These are phyloP conservation scores for Amiota communis DNA, from an alignment of 2,888 invertebrate species.

Conservation along the genomic window DNA sequence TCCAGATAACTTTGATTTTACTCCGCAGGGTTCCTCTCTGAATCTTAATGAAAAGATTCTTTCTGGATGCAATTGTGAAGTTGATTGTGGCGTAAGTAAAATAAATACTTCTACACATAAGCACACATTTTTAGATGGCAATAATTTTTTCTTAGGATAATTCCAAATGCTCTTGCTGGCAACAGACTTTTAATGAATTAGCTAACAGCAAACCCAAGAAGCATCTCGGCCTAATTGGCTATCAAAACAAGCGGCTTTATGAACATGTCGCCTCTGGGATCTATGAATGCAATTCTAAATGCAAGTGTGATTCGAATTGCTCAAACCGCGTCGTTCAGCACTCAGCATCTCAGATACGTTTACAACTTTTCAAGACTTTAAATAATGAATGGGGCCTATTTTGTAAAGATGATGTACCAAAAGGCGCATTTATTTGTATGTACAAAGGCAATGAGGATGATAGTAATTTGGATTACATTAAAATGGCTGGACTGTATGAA, in stretches of 20 bases:
- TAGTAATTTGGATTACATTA: constrained; percentile 93
- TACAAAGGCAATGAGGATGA: constrained; percentile 92
- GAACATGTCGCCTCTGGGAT: constrained; percentile 93
- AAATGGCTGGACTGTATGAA: constrained; percentile 89
- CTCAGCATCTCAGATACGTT: constrained; percentile 86
- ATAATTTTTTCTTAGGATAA: constrained; percentile 79
- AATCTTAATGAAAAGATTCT: constrained; percentile 90
- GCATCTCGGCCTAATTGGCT: constrained; percentile 80
- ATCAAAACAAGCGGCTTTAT: constrained; percentile 85
- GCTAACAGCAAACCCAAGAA: constrained; percentile 75
- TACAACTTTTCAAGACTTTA: constrained; percentile 96
- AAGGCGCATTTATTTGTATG: constrained; percentile 95
- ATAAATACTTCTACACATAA: constrained; percentile 78
- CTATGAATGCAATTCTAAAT: constrained; percentile 95
- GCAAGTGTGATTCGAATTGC: constrained; percentile 90
- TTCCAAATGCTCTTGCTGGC: constrained; percentile 91
- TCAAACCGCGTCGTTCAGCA: constrained; percentile 96
- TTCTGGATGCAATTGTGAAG: constrained; percentile 92
- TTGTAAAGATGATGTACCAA: constrained; percentile 94
- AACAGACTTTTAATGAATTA: constrained; percentile 87
- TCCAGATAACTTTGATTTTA: constrained; percentile 93
- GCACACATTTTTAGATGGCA: constrained; percentile 92
- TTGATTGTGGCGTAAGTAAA: constrained; percentile 84
- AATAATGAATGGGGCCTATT: constrained; percentile 97
- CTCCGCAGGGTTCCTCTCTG: constrained; percentile 85